phyloP scores from a whole-genome alignment of 92 coral and sea anemone genomes.

The Epizoanthus stellaris region DNA sequence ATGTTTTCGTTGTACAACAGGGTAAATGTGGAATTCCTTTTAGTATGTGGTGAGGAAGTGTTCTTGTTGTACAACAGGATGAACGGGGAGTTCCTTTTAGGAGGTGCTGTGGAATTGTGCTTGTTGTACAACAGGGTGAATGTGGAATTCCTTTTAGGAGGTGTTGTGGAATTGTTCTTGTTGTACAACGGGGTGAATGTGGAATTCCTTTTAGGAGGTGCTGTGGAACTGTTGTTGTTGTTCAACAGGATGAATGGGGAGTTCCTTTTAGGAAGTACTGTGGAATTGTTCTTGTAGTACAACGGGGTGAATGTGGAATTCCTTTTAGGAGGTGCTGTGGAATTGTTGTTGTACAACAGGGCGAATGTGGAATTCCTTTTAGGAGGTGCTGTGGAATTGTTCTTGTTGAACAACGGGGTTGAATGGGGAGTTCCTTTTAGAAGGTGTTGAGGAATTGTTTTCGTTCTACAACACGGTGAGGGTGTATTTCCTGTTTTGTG shows the following conservation, averaged over 20 bases:
- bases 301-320: neutral
- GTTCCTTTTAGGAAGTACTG: conserved; percentile 33
- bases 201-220: neutral
- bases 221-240: conserved; percentile 62
- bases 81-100: conserved; percentile 36
- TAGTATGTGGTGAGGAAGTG: neutral
- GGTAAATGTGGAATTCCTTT: no score
- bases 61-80: neutral
- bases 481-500: no score
- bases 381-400: conserved; percentile 53
- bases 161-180: conserved; percentile 55
- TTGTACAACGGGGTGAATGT: conserved; percentile 62
- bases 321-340: conserved; percentile 41
- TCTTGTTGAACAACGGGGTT: conserved; percentile 62
- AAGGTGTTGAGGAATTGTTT: conserved; percentile 59
- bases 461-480: conserved; percentile 10
- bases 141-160: conserved; percentile 36
- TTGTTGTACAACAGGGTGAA: neutral
- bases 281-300: neutral
- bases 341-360: neutral
- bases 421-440: no score
- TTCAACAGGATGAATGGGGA: conserved; percentile 59
- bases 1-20: no score
- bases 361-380: conserved; percentile 24
- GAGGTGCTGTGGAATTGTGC: neutral